Conservation (phyloP, 1,140 invertebrate species). For the Cydia amplana region DNA sequence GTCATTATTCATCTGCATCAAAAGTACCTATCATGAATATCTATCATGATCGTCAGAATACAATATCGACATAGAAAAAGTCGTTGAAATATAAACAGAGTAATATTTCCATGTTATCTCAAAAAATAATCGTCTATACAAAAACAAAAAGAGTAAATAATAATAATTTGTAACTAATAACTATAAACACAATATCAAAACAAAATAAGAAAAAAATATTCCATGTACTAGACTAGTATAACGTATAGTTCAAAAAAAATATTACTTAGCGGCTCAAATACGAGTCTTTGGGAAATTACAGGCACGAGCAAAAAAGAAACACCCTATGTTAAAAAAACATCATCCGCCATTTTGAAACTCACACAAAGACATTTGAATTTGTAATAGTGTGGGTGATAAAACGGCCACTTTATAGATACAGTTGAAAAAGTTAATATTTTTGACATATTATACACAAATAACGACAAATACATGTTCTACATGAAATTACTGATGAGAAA, state of each 20-base stretch:
- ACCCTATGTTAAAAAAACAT: not conserved
- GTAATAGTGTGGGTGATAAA: not conserved
- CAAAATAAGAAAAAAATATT: too few relatives aligned
- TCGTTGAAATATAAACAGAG: too few relatives aligned
- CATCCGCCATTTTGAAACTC: constrained; percentile 12
- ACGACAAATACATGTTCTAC: not conserved
- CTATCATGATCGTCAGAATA: too few relatives aligned
- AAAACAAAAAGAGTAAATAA: too few relatives aligned
- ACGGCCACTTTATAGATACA: not conserved
- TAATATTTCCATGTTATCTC: too few relatives aligned
- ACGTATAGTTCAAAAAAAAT: not conserved
- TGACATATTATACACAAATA: not conserved
- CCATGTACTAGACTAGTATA: too few relatives aligned
- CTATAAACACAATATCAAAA: too few relatives aligned
- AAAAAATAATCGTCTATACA: too few relatives aligned
- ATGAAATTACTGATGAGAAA: not conserved
- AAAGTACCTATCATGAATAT: too few relatives aligned
- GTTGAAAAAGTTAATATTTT: constrained; percentile 9
- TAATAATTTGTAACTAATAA: too few relatives aligned
- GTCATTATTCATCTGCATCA: too few relatives aligned
- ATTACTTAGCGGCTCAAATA: not conserved
- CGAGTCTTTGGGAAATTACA: not conserved
- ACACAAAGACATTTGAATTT: constrained; percentile 7
- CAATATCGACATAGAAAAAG: too few relatives aligned
- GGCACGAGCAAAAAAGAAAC: not conserved